Evolutionary conservation across 2,113 vertebrate genomes (phyloP).

Genomic region (Mus pahari): DNA sequence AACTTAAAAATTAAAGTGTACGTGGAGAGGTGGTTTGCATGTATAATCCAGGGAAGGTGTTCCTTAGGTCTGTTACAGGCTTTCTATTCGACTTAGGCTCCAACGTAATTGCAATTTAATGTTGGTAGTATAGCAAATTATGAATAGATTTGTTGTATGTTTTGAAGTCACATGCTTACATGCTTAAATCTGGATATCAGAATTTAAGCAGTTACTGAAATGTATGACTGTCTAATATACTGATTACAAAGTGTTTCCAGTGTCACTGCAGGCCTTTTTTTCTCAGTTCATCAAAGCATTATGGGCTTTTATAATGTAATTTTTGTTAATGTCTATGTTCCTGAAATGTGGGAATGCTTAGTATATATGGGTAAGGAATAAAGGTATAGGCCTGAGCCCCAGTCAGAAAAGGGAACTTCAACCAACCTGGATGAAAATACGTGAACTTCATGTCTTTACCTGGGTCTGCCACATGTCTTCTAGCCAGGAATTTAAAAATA

Average conservation of each 20-base stretch:
- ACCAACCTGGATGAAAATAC: neutral
- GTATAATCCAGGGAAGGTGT: constrained; percentile 61
- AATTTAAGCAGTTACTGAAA: constrained; percentile 78
- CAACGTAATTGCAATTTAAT: constrained; percentile 71
- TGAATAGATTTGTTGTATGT: constrained; percentile 78
- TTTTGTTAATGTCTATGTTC: neutral
- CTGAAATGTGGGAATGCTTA: neutral
- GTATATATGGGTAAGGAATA: neutral
- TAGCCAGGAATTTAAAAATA: neutral
- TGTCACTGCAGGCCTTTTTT: constrained; percentile 76
- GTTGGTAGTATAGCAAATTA: constrained; percentile 75
- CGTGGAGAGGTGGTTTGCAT: constrained; percentile 63
- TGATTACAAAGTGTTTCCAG: constrained; percentile 75
- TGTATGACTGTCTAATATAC: constrained; percentile 80
- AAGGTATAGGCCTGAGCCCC: neutral
- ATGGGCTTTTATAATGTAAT: neutral
- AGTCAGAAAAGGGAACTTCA: neutral
- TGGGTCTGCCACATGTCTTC: neutral
- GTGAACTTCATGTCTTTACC: neutral
- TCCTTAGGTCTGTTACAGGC: constrained; percentile 63
- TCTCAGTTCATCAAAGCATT: constrained; percentile 37
- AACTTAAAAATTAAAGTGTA: constrained; percentile 47
- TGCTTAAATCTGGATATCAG: constrained; percentile 78
- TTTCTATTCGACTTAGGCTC: constrained; percentile 74
- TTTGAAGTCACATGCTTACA: constrained; percentile 72